Base-by-base conservation (phyloP, 1,140 invertebrate species). In the Zophobas morio region DNA sequence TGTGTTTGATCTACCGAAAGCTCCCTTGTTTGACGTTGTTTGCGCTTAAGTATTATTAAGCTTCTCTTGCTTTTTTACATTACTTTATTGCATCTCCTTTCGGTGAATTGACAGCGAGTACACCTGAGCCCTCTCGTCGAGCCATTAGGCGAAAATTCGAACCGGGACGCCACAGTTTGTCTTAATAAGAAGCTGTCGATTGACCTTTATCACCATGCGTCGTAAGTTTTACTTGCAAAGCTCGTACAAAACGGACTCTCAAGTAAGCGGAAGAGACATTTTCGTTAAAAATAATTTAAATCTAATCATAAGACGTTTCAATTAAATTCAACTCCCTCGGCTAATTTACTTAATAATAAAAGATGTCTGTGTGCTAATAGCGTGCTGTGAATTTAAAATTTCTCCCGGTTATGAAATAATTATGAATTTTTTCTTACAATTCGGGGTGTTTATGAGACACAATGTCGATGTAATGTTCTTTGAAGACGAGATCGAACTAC, bases 281-380 rank as follows among this genome's bases (percentile, higher is more conserved):
- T 46, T 46, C 42, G 42, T 37, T 1, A 8, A 60, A 37, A 33
- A 60, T 20, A 60, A 35, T 60, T 60, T 33, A 60, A 60, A 60
- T 60, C 56, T 60, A 60, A 60, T 60, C 56, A 60, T 37, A 60
- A 60, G 37, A 60, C 36, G 56, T 60, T 60, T 60, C 56, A 60
- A 60, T 60, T 60, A 60, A 60, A 60, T 60, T 60, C 56, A 60
- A 60, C 37, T 60, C 56, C 56, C 56, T 8, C 56, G 36, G n/a
- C 56, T 60, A 60, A 60, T 60, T 60, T 60, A 60, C 56, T 60
- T 6, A 36, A 60, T 60, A 60, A 60, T 60, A 60, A 60, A 60
- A 60, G 56, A 60, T 60, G 56, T 60, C 37, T 60, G 37, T 36
- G 56, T 60, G 56, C 56, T 60, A 39, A 60, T 60, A 2, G 56